phyloP scores from a whole-genome alignment of 2,888 invertebrate genomes.

The Caenorhabditis sp. region DNA sequence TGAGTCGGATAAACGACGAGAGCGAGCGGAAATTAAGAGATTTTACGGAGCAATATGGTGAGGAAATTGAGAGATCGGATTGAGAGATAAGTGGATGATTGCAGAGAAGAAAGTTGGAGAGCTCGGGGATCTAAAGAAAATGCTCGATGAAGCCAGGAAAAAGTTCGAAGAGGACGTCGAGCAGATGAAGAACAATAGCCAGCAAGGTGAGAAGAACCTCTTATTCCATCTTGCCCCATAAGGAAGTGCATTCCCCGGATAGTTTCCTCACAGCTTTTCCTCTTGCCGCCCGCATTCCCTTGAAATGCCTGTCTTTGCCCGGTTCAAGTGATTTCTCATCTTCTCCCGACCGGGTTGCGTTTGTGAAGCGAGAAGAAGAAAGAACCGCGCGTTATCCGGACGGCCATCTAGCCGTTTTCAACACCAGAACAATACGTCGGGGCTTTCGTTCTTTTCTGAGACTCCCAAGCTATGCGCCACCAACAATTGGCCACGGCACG shows the following conservation, averaged over 20 bases:
- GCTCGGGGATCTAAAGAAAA: slow-evolving; percentile 27
- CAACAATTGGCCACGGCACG: slow-evolving; percentile 20
- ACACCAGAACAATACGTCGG: slow-evolving; percentile 37
- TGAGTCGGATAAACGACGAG: slow-evolving; percentile 21
- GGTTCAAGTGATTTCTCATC: slow-evolving; percentile 37
- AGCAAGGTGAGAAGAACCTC: slow-evolving; percentile 35
- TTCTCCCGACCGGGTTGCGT: slow-evolving; percentile 6
- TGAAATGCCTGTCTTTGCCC: slow-evolving; percentile 2
- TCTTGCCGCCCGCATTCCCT: slow-evolving; percentile 5
- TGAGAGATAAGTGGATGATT: not conserved
- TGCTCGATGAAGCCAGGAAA: slow-evolving; percentile 35
- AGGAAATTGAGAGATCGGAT: not conserved
- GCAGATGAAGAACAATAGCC: slow-evolving; percentile 47
- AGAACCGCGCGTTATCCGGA: slow-evolving; percentile 33
- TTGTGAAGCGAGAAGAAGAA: slow-evolving; percentile 16
- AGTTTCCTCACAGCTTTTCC: not conserved
- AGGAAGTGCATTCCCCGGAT: slow-evolving; percentile 6
- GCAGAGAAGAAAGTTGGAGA: slow-evolving; percentile 37
- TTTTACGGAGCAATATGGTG: slow-evolving; percentile 33
- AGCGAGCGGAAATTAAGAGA: slow-evolving; percentile 24
- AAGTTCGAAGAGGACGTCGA: slow-evolving; percentile 47
- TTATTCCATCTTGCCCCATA: not conserved
- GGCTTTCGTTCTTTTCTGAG: slow-evolving; percentile 1
- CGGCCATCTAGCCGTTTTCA: slow-evolving; percentile 54
- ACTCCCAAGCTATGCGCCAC: slow-evolving; percentile 31